A percentile compares a stretch with the other conserved stretches of the same genome.
Evolutionary conservation across 2,888 invertebrate species (phyloP).

Genomic region (Lithophane socia): DNA sequence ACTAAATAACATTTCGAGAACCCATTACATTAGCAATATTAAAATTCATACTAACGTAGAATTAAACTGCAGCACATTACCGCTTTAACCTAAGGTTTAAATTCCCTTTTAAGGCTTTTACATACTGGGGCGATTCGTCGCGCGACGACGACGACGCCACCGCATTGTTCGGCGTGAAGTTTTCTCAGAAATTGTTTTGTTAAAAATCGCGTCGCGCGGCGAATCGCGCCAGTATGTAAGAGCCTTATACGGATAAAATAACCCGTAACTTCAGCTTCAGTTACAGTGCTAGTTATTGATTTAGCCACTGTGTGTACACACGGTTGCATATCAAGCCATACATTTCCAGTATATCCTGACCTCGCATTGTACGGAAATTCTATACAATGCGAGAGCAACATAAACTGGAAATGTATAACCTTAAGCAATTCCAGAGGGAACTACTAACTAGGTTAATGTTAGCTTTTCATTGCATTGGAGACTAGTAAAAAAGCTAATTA

Average conservation of each 20-base stretch:
- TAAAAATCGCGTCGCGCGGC: no score
- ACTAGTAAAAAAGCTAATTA: constrained; percentile 10
- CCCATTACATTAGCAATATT: constrained; percentile 7
- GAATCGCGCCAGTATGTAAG: no score
- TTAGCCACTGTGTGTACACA: neutral
- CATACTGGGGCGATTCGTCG: no score
- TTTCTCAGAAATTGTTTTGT: no score
- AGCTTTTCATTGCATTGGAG: constrained; percentile 27
- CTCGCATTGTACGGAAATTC: no score
- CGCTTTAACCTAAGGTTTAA: neutral
- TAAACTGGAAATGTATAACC: no score
- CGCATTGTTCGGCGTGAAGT: no score
- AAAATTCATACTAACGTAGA: neutral
- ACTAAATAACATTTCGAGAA: neutral
- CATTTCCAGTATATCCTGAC: no score
- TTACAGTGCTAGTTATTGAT: constrained; percentile 39
- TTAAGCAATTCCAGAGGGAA: constrained; percentile 15
- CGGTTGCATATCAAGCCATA: no score
- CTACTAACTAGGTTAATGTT: constrained; percentile 26
- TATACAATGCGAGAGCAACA: no score
- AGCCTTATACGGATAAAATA: constrained; percentile 3
- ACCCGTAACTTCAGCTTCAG: neutral
- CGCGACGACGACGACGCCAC: no score
- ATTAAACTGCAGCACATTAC: neutral
- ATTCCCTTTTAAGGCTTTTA: no score